Evolutionary conservation across 2,113 vertebrate species (phyloP).

Genomic region (Bubo bubo): DNA sequence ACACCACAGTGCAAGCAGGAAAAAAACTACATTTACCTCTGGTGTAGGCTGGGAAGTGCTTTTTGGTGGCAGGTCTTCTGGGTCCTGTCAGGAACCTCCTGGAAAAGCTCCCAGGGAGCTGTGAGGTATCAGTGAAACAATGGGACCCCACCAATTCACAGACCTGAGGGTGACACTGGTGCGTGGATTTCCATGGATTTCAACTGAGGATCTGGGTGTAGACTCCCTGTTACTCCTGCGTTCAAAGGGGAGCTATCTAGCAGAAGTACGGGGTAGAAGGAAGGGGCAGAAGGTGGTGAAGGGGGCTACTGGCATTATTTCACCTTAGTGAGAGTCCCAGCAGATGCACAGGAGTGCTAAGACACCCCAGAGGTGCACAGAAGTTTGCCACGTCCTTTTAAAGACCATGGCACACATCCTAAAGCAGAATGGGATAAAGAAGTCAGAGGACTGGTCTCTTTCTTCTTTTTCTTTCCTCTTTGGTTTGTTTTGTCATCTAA

Average conservation of each 20-base stretch:
- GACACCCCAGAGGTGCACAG: background rate
- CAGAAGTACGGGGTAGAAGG: background rate
- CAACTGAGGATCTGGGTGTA: background rate
- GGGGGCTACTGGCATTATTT: background rate
- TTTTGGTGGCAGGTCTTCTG: background rate
- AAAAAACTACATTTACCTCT: background rate
- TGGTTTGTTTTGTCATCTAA: background rate
- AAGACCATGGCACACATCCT: background rate
- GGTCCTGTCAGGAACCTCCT: background rate
- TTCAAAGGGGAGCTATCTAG: background rate
- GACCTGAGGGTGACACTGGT: background rate
- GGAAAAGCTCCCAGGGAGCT: background rate
- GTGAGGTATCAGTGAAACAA: background rate
- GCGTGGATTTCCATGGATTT: background rate
- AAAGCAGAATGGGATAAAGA: background rate
- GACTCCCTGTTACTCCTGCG: background rate
- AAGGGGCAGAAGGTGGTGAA: background rate
- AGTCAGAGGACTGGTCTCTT: background rate
- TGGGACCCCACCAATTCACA: rapidly evolving
- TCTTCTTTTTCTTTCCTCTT: background rate
- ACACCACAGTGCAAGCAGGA: background rate
- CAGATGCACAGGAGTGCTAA: background rate
- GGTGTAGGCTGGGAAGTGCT: background rate
- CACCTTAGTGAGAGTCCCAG: background rate
- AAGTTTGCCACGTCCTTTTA: background rate